Base-by-base conservation (phyloP, 2,797 vertebrate genomes). In the Mallotus villosus region DNA sequence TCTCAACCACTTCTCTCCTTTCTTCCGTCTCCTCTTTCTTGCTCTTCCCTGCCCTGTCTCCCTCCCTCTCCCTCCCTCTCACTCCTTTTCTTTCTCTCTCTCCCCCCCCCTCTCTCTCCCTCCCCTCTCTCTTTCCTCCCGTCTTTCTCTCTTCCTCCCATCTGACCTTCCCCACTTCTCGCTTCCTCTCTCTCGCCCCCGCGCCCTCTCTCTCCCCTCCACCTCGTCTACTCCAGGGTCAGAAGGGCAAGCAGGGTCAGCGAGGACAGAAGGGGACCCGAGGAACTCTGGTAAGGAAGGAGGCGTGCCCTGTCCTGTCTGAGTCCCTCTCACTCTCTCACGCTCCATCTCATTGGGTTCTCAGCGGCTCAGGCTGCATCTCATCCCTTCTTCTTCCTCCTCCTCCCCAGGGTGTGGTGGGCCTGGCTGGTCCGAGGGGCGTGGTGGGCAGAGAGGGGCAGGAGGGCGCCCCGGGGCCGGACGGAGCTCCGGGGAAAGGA, bases 391-490 rank as follows among this genome's bases (percentile, higher is more conserved):
- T 21, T 3, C 32, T 19, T 32, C 12, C 49, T 57, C 19, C 21
- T 6, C 63, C 62, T 79, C 11, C 49, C 59, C 79, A 94, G 93
- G 93, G 93, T 73, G 60, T 21, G 2, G 90, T 84, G 62, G 93
- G 93, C 78, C 79, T 66, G 51, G 32, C 77, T 11, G 98, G 98
- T 70, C 95, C 95, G 68, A 93, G 93, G 84, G 98, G 98, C 53
- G 96, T 98, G 77, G 94, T 99, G 64, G 98, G 98, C 68, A 93
- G 95, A 80, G 97, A 97, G 75, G 98, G 98, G 2, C 94, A 86
- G 0, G 98, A 99, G 77, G 98, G 97, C 6, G 72, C 87, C 0
- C 86, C 93, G 1, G 98, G 98, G 6, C 69, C 86, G 9, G 97
- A 99, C 0, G 98, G 98, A 61, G 75, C 92, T 78, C 93, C 92